Evolutionary conservation across 2,797 vertebrate species (phyloP).

Genomic region (Mastacembelus armatus): DNA sequence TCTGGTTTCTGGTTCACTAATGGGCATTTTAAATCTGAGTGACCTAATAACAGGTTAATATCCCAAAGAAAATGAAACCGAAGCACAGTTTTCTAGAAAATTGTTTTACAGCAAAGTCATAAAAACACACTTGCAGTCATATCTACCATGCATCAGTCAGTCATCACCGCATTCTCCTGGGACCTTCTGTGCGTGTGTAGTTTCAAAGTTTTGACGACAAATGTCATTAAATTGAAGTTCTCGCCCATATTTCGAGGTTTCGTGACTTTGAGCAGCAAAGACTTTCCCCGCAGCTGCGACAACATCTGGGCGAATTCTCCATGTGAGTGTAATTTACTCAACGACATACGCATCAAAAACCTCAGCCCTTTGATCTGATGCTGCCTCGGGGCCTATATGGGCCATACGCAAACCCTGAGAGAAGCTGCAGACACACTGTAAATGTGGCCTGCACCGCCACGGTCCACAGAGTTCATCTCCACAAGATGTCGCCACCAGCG

Average conservation of each 20-base stretch:
- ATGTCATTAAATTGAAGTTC: not conserved
- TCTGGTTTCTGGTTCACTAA: constrained; percentile 2
- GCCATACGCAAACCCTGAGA: not conserved
- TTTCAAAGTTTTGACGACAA: not conserved
- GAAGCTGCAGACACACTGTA: constrained; percentile 10
- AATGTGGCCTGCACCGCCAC: constrained; percentile 8
- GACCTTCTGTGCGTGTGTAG: not conserved
- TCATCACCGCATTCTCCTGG: not conserved
- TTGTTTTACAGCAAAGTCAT: not conserved
- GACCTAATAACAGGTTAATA: too few species aligned
- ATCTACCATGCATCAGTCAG: too few species aligned
- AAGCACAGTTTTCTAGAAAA: not conserved
- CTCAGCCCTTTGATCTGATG: constrained; percentile 24
- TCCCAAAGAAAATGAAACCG: not conserved
- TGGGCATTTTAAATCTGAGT: too few species aligned
- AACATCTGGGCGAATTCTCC: constrained; percentile 52
- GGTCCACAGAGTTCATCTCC: constrained; percentile 39
- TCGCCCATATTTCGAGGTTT: constrained; percentile 1
- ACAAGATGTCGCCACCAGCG: constrained; percentile 72
- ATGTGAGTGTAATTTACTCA: constrained; percentile 36
- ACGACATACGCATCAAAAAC: constrained; percentile 9
- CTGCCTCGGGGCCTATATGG: constrained; percentile 4
- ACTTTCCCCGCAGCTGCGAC: constrained; percentile 32
- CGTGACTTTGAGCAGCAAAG: not conserved
- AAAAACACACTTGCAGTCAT: too few species aligned